Evolutionary conservation across 2,888 invertebrate genomes (phyloP), one percentile per base, ranked within the genome.

Genomic region (Diarsia rubi): DNA sequence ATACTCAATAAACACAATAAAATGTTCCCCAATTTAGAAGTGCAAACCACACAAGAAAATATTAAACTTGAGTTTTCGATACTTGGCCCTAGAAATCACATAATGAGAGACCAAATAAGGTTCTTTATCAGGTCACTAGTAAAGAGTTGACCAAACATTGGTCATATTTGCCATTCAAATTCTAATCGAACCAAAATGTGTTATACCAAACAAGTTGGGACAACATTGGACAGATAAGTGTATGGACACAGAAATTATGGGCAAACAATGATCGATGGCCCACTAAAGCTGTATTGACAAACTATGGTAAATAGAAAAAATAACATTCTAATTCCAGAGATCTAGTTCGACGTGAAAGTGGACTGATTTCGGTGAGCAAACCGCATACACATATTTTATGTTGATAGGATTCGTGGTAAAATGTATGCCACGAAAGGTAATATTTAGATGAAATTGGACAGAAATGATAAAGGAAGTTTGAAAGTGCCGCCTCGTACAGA

Each of bases 221-320:
- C 88, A 92, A 92, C 86, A 91, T 84, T 81, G 75, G 73, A 77
- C 75, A 84, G 91, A 93, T 92, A 92, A 90, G 88, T 85, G 86
- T 88, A 89, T 86, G 88, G 88, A 89, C 82, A 83, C 75, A 87
- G 86, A 88, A 90, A 86, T 87, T 86, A 87, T 81, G 75, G 75
- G 85, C 89, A 91, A 93, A 93, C 91, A 92, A 88, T 91, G 88
- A 92, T 91, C 87, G 91, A 90, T 88, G 90, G 68, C 87, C 84
- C 77, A 77, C 79, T 86, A 83, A 79, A 77, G 79, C 69, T 84
- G 86, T 93, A 91, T 94, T 93, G 90, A 92, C 92, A 82, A 81
- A 81, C 85, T 83, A 91, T 90, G 87, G 85, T 87, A 88, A 88
- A 88, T 87, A 84, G 83, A 86, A 85, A 75, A 81, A 81, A 79